phyloP scores from a whole-genome alignment of 2,888 invertebrate genomes.

The Nomada goodeniana region DNA sequence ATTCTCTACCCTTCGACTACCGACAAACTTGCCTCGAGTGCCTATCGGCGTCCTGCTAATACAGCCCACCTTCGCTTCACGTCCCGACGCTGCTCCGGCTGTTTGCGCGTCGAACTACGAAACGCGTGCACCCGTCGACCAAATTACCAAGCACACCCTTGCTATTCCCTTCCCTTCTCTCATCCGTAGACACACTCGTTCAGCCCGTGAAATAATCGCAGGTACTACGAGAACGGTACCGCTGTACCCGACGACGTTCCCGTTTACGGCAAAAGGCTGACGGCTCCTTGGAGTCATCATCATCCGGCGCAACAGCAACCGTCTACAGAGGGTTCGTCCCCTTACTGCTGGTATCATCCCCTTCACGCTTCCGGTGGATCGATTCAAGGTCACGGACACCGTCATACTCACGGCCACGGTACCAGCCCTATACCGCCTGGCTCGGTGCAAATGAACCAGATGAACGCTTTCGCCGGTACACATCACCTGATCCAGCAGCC shows the following conservation, averaged over 20 bases:
- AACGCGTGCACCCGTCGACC: neutral
- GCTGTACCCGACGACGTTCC: constrained; percentile 76
- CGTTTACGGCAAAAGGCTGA: constrained; percentile 77
- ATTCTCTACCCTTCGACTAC: constrained; percentile 54
- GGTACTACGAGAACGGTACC: constrained; percentile 81
- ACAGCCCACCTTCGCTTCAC: constrained; percentile 42
- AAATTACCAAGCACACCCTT: neutral
- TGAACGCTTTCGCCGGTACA: constrained; percentile 76
- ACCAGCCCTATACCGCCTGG: constrained; percentile 76
- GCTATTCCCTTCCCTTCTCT: neutral
- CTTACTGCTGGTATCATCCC: constrained; percentile 81
- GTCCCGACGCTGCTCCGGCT: constrained; percentile 26
- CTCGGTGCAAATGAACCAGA: constrained; percentile 80
- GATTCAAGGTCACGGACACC: constrained; percentile 77
- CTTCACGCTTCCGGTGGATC: constrained; percentile 78
- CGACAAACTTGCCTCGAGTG: constrained; percentile 78
- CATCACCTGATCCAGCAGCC: constrained; percentile 79
- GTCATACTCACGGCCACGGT: constrained; percentile 63
- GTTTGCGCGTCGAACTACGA: constrained; percentile 17
- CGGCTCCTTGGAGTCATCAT: constrained; percentile 76
- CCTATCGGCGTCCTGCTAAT: constrained; percentile 79
- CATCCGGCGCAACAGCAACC: constrained; percentile 69
- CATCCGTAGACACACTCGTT: neutral
- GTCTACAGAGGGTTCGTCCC: constrained; percentile 67
- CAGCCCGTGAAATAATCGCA: constrained; percentile 51